Evolutionary conservation across 2,797 vertebrate species (phyloP).

Genomic region (Delichon dasypus): DNA sequence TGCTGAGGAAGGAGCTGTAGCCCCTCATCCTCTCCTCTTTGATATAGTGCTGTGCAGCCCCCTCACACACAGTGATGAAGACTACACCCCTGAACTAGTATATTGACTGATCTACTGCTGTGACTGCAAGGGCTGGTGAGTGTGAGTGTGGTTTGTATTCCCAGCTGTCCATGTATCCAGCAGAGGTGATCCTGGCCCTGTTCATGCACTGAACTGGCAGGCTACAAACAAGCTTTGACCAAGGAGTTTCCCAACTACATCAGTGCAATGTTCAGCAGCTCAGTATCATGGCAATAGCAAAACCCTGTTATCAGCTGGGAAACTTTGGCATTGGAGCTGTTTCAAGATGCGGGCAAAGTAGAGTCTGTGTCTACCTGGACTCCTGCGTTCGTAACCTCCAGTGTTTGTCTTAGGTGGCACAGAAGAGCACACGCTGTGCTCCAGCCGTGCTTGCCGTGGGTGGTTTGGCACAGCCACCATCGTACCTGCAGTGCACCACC

Average conservation of each 20-base stretch:
- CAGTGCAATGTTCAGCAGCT: background rate
- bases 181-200: background rate
- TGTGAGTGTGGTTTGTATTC: background rate
- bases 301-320: background rate
- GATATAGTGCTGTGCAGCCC: background rate
- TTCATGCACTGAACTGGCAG: background rate
- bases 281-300: background rate
- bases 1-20: background rate
- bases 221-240: background rate
- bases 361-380: background rate
- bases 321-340: background rate
- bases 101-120: background rate
- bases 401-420: background rate
- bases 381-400: background rate
- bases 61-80: background rate
- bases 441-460: background rate
- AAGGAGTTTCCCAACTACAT: background rate
- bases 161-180: background rate
- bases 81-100: background rate
- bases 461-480: background rate
- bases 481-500: slow-evolving; percentile 97
- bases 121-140: background rate
- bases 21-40: background rate
- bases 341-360: background rate
- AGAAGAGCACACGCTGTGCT: background rate